A percentile compares a stretch with the other conserved stretches of the same genome.
phyloP scores from a whole-genome alignment of 2,888 invertebrate species.

The Tipula helvola region DNA sequence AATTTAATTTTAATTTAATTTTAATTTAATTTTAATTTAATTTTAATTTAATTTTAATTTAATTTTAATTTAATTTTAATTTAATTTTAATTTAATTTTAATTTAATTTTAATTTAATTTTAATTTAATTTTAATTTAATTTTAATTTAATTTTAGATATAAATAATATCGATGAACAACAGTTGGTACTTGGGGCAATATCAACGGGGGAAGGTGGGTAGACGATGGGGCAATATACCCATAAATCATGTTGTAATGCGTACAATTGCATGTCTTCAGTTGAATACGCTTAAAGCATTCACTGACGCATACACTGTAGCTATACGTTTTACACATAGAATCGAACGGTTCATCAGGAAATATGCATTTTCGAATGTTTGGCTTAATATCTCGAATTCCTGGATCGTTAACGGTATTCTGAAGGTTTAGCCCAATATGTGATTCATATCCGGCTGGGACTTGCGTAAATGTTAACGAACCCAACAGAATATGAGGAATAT shows the following conservation, averaged over 20 bases:
- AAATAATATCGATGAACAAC: too few species aligned
- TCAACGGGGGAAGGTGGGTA: too few species aligned
- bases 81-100: too few species aligned
- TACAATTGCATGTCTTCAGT: constrained; percentile 46
- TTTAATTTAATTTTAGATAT: too few species aligned
- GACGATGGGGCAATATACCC: too few species aligned
- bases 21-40: too few species aligned
- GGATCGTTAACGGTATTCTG: constrained; percentile 53
- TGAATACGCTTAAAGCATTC: constrained; percentile 52
- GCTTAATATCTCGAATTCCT: constrained; percentile 43
- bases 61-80: too few species aligned
- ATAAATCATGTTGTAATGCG: constrained; percentile 50
- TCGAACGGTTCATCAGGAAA: constrained; percentile 50
- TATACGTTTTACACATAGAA: constrained; percentile 50
- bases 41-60: too few species aligned
- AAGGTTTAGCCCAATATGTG: constrained; percentile 29
- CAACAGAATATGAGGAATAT: constrained; percentile 26
- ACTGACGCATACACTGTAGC: constrained; percentile 57
- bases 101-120: too few species aligned
- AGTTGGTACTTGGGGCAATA: too few species aligned
- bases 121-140: too few species aligned
- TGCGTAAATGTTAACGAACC: constrained; percentile 15
- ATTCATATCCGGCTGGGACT: constrained; percentile 14
- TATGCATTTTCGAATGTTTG: constrained; percentile 52
- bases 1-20: too few species aligned